These are phyloP conservation scores for Proterorhinus semilunaris DNA, from an alignment of 2,113 vertebrate species.

Conservation along the genomic window DNA sequence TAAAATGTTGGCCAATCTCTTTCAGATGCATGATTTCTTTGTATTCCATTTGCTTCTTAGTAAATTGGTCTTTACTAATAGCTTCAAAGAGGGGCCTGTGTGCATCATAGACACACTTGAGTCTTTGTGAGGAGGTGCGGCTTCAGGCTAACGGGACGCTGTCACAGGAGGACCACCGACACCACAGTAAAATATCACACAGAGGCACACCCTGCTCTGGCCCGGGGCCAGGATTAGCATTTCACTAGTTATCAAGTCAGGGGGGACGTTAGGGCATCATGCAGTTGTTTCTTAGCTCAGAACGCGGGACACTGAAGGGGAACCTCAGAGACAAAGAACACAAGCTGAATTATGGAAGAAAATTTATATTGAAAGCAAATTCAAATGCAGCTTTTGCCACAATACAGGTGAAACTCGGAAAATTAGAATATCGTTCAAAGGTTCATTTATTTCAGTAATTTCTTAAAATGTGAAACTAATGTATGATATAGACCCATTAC, in stretches of 20 bases:
- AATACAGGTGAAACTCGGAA: too few species aligned
- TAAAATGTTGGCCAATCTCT: neutral
- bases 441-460: too few species aligned
- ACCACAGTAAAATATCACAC: neutral
- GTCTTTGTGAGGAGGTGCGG: conserved; percentile 28
- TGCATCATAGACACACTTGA: conserved; percentile 1
- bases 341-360: too few species aligned
- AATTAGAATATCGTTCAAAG: too few species aligned
- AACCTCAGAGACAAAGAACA: too few species aligned
- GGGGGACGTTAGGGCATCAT: conserved; percentile 14
- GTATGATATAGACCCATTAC: too few species aligned
- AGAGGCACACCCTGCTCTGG: conserved; percentile 18
- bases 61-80: neutral
- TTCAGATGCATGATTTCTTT: neutral
- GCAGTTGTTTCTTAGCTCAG: neutral
- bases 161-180: conserved; percentile 24
- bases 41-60: conserved; percentile 9
- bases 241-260: conserved; percentile 27
- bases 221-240: conserved; percentile 32
- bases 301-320: neutral
- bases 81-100: neutral
- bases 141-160: conserved; percentile 18
- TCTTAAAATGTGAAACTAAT: too few species aligned
- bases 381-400: too few species aligned
- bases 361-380: too few species aligned